A percentile compares a stretch with the other conserved stretches of the same genome.
phyloP scores from a whole-genome alignment of 2,888 invertebrate genomes.

The Taenaris catops region DNA sequence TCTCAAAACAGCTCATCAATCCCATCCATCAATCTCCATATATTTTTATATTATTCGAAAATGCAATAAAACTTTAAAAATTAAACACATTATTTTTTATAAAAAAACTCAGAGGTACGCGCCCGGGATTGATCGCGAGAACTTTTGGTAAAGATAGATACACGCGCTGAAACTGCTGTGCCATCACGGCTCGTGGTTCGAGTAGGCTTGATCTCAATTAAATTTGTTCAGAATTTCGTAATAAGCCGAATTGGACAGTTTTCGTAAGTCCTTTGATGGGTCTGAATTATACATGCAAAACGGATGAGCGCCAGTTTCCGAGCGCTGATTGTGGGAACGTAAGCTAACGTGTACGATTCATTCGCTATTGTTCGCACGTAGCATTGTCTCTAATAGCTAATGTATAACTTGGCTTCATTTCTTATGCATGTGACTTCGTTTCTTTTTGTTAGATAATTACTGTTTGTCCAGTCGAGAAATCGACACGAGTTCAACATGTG shows the following conservation, averaged over 20 bases:
- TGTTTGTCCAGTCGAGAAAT: neutral
- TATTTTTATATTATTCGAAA: too few relatives aligned
- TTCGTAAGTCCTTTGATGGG: conserved; percentile 17
- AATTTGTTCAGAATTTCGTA: conserved; percentile 5
- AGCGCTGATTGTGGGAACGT: conserved; percentile 17
- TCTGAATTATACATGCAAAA: conserved; percentile 23
- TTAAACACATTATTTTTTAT: too few relatives aligned
- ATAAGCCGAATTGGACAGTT: conserved; percentile 4
- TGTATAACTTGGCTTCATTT: neutral
- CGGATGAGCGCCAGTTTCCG: conserved; percentile 8
- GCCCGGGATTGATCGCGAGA: too few relatives aligned
- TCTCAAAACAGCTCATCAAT: too few relatives aligned
- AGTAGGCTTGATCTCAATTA: conserved; percentile 5
- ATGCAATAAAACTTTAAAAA: too few relatives aligned
- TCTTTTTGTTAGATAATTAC: neutral
- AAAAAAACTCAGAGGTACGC: too few relatives aligned
- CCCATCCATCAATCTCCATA: too few relatives aligned
- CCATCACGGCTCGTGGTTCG: too few relatives aligned
- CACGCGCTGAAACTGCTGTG: too few relatives aligned
- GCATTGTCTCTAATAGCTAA: conserved; percentile 8
- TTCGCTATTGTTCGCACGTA: conserved; percentile 11
- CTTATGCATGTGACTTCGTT: too few relatives aligned
- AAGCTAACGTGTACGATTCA: conserved; percentile 11
- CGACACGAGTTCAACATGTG: too few relatives aligned
- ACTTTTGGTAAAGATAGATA: too few relatives aligned